Percentiles rank a stretch among this genome's conserved stretches.
Evolutionary conservation across 2,113 vertebrate genomes (phyloP).

Genomic region (Merops nubicus): DNA sequence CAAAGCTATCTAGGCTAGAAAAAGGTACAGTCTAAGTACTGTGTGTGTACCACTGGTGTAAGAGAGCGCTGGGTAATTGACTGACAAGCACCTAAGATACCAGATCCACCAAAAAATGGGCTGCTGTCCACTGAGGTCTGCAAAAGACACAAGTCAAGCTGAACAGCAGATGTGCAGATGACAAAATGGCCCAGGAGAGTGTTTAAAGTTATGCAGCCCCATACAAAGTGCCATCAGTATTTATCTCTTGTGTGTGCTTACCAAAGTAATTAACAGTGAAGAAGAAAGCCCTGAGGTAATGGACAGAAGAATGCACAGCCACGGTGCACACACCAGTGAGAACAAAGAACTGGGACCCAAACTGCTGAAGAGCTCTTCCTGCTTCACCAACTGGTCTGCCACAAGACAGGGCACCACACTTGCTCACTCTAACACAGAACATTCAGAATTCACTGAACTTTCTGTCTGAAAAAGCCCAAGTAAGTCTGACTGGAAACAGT

Average conservation of each 20-base stretch:
- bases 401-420: not conserved
- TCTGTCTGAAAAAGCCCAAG: not conserved
- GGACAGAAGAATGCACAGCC: not conserved
- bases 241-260: not conserved
- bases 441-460: not conserved
- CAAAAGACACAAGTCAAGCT: rapidly evolving
- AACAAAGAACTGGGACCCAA: not conserved
- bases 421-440: not conserved
- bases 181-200: not conserved
- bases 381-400: not conserved
- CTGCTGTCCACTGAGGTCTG: not conserved
- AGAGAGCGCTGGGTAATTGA: not conserved
- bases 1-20: not conserved
- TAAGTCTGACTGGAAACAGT: not conserved
- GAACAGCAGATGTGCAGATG: not conserved
- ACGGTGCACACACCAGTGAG: not conserved
- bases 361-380: not conserved
- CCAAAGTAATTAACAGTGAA: not conserved
- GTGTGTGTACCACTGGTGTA: not conserved
- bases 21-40: not conserved
- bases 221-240: rapidly evolving
- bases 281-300: not conserved
- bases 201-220: not conserved
- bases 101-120: not conserved
- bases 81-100: not conserved